Evolutionary conservation across 2,888 invertebrate species (phyloP).

Genomic region (Rhodophaea formosa): DNA sequence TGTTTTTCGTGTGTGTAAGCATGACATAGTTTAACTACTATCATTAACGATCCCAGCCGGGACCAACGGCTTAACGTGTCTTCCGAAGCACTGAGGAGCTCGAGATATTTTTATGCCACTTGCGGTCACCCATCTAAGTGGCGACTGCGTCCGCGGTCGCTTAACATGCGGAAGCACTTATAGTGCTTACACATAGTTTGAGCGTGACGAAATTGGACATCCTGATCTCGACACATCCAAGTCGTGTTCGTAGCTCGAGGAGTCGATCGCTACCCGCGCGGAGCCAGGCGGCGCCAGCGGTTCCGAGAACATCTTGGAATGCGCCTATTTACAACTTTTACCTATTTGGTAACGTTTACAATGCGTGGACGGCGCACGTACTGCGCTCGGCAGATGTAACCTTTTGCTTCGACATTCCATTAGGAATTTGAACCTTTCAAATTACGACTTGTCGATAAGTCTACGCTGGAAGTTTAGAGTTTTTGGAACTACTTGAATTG

Average conservation of each 20-base stretch:
- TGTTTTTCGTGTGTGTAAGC: too few species aligned
- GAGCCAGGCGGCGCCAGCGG: conserved; percentile 58
- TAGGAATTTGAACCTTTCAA: conserved; percentile 18
- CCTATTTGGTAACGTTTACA: conserved; percentile 76
- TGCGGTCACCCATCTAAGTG: too few species aligned
- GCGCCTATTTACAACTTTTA: conserved; percentile 78
- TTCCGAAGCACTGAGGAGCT: too few species aligned
- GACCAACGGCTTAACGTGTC: too few species aligned
- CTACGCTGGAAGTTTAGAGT: not conserved
- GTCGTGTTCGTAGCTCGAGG: conserved; percentile 39
- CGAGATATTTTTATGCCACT: too few species aligned
- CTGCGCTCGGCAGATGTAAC: conserved; percentile 47
- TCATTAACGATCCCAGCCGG: too few species aligned
- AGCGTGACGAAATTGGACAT: too few species aligned
- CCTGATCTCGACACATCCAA: too few species aligned
- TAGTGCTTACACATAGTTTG: too few species aligned
- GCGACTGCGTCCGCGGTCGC: too few species aligned
- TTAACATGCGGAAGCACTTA: too few species aligned
- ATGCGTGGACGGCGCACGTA: conserved; percentile 64
- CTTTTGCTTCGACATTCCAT: conserved; percentile 48
- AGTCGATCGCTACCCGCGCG: conserved; percentile 28
- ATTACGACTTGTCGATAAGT: not conserved
- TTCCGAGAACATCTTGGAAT: conserved; percentile 72
- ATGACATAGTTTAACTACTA: too few species aligned
- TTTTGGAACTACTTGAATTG: not conserved